Conservation (phyloP, 1,140 invertebrate species). For the Asobara japonica region DNA sequence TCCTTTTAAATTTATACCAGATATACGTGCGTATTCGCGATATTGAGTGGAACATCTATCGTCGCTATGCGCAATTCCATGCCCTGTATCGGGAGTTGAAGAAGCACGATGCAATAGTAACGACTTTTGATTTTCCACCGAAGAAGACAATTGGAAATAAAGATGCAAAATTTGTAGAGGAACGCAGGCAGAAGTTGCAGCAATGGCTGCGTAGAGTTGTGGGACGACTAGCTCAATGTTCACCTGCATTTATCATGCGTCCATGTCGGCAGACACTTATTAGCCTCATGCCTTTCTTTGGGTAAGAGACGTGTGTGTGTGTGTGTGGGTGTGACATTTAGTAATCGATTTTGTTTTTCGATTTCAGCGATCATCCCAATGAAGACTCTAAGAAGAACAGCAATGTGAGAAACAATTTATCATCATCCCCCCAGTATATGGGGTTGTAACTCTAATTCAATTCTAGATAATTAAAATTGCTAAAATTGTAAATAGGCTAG, state of each 20-base stretch:
- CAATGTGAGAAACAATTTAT: constrained; percentile 53
- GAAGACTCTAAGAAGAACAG: constrained; percentile 52
- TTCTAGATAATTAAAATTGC: constrained; percentile 36
- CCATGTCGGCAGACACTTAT: constrained; percentile 78
- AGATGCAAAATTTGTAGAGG: constrained; percentile 65
- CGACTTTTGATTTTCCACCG: constrained; percentile 90
- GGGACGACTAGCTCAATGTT: constrained; percentile 73
- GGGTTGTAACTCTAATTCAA: constrained; percentile 56
- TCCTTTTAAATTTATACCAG: constrained; percentile 59
- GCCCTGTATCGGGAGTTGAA: constrained; percentile 83
- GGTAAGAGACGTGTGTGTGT: constrained; percentile 71
- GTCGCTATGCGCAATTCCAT: constrained; percentile 91
- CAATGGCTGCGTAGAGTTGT: constrained; percentile 82
- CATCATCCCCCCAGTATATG: constrained; percentile 63
- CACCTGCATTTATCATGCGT: constrained; percentile 75
- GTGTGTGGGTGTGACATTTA: too few relatives aligned
- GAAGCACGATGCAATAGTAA: constrained; percentile 81
- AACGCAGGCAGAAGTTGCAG: constrained; percentile 72
- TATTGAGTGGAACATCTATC: constrained; percentile 94
- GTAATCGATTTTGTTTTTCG: not conserved
- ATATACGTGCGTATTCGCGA: constrained; percentile 85
- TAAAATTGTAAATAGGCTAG: not conserved
- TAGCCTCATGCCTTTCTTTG: constrained; percentile 82
- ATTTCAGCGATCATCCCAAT: constrained; percentile 51
- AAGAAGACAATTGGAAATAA: constrained; percentile 92